Percentiles rank a stretch among this genome's conserved stretches.
Conservation (phyloP, 2,888 invertebrate genomes). For the Sphinx pinastri region DNA sequence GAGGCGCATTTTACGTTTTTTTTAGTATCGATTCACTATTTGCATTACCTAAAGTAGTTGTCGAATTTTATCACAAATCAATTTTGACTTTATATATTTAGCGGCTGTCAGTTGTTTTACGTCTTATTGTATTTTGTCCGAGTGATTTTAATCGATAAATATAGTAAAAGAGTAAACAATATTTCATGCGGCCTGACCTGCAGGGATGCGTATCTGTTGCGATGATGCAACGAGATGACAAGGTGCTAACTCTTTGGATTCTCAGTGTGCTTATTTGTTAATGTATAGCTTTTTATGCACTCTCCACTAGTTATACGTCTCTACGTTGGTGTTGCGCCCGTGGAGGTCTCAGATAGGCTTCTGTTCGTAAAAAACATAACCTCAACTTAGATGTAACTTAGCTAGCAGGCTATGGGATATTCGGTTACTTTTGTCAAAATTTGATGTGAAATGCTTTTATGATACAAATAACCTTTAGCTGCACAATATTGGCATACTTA, state of each 20-base stretch:
- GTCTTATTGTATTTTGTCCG: slow-evolving; percentile 59
- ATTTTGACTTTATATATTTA: slow-evolving; percentile 64
- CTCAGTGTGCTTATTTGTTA: slow-evolving; percentile 39
- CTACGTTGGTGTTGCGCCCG: slow-evolving; percentile 31
- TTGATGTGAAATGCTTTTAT: neutral
- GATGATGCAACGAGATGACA: slow-evolving; percentile 83
- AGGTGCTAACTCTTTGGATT: slow-evolving; percentile 66
- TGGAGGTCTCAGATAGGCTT: slow-evolving; percentile 35
- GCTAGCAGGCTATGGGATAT: neutral
- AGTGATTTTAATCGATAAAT: slow-evolving; percentile 48
- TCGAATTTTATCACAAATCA: slow-evolving; percentile 34
- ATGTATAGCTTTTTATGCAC: slow-evolving; percentile 52
- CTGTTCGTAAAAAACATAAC: slow-evolving; percentile 51
- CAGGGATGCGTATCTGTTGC: slow-evolving; percentile 70
- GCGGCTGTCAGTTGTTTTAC: slow-evolving; percentile 84
- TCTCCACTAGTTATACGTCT: slow-evolving; percentile 35
- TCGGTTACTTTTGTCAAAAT: neutral
- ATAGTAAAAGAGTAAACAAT: slow-evolving; percentile 46
- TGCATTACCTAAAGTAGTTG: slow-evolving; percentile 20
- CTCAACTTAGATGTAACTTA: slow-evolving; percentile 43
- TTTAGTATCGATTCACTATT: slow-evolving; percentile 7
- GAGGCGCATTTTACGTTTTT: slow-evolving; percentile 42
- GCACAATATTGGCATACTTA: neutral
- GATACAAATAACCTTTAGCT: slow-evolving; percentile 7
- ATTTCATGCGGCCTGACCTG: slow-evolving; percentile 69